Evolutionary conservation across 2,888 invertebrate species (phyloP), one percentile per base, ranked within the genome.

Genomic region (Actias luna): DNA sequence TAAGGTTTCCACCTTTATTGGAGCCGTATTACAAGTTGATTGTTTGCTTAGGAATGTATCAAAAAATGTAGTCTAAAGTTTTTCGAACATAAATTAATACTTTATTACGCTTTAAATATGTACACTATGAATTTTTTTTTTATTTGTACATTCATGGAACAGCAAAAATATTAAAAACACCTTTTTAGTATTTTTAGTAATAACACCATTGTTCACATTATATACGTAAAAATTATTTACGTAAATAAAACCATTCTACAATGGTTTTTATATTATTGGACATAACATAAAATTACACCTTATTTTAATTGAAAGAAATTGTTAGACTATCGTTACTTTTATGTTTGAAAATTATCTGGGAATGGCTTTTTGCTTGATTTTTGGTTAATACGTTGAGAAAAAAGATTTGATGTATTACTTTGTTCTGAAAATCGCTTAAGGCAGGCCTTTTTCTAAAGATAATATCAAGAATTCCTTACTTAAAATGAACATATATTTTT

Each of bases 351-450:
- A n/a, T n/a, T n/a, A n/a, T n/a, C n/a, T n/a, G n/a, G n/a, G n/a
- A n/a, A n/a, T n/a, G n/a, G 72, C 75, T 74, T 68, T 71, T 69
- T 42, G 7, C n/a, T 42, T 42, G 42, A 42, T 77, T 79, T 79
- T 79, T 71, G 75, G 74, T 74, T 73, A 81, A 78, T 73, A 75
- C 73, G 75, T 79, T 79, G 76, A 67, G 67, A 62, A 69, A 68
- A 69, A 72, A 73, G 75, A 73, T 42, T 75, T 80, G 73, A 79
- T 79, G 80, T 77, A 76, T 76, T 67, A 72, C 77, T 72, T 76
- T 81, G 78, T 82, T 75, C 74, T 76, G 68, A 73, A 78, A 79
- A 84, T 77, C 77, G 82, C 84, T 83, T 74, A 73, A 74, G 82
- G 82, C 78, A 73, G 69, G 76, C 75, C 79, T 75, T 78, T 78